Conservation (phyloP, 2,113 vertebrate genomes). For the Buteo buteo region DNA sequence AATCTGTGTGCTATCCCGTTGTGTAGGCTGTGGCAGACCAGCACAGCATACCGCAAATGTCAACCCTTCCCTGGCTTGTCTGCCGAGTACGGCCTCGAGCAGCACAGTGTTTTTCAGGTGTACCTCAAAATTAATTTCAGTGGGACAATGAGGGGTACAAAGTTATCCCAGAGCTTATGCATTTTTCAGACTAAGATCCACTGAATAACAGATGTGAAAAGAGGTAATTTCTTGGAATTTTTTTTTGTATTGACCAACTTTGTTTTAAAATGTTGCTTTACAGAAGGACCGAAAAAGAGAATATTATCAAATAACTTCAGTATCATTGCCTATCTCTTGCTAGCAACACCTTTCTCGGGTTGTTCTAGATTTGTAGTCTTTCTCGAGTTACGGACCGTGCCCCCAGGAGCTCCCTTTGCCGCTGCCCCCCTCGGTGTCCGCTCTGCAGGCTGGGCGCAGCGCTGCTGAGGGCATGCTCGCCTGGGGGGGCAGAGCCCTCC, state of each 20-base stretch:
- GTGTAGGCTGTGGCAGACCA: not conserved
- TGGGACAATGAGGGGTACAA: not conserved
- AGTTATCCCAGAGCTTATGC: not conserved
- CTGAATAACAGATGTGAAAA: not conserved
- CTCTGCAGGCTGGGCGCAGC: not conserved
- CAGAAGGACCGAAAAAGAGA: not conserved
- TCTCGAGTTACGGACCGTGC: accelerated
- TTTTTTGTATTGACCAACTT: not conserved
- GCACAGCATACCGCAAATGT: not conserved
- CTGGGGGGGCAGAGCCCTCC: not conserved
- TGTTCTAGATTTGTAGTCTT: no score
- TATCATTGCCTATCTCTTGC: not conserved
- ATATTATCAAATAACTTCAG: no score
- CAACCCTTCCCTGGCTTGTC: not conserved
- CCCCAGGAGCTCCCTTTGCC: not conserved
- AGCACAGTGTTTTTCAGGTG: not conserved
- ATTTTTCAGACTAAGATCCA: not conserved
- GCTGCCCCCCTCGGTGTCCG: not conserved
- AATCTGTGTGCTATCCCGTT: not conserved
- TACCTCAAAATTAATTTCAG: not conserved
- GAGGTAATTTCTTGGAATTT: not conserved
- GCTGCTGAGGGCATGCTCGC: not conserved
- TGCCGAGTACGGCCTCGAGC: not conserved
- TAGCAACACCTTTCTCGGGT: accelerated
- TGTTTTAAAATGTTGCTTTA: not conserved